These are phyloP conservation scores for Drosophila neonasuta DNA, from an alignment of 2,888 invertebrate species.

Conservation along the genomic window DNA sequence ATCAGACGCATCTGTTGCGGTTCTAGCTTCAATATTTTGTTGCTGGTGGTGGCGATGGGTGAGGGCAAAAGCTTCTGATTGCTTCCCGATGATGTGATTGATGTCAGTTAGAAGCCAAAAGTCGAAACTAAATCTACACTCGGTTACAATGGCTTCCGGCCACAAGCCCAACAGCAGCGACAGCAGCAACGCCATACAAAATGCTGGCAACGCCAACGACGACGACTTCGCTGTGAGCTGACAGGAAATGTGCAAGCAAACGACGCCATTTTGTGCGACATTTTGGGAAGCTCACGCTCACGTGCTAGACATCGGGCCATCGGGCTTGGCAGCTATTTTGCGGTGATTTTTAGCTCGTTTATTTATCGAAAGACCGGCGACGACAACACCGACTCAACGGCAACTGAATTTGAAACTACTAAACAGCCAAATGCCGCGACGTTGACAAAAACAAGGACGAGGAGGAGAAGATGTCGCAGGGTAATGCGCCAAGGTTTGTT, in stretches of 20 bases:
- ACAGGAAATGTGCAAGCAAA: conserved; percentile 58
- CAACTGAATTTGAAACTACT: conserved; percentile 19
- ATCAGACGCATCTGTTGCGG: conserved; percentile 46
- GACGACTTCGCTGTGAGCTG: conserved; percentile 23
- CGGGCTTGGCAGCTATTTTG: conserved; percentile 53
- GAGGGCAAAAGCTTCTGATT: conserved; percentile 18
- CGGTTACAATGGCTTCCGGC: conserved; percentile 51
- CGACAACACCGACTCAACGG: conserved; percentile 3
- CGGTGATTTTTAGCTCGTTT: conserved; percentile 73
- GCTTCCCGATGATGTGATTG: conserved; percentile 47
- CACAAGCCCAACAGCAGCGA: conserved; percentile 18
- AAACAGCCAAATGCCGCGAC: background rate
- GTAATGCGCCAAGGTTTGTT: background rate
- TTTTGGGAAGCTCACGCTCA: conserved; percentile 55
- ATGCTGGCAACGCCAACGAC: conserved; percentile 18
- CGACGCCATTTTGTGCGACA: conserved; percentile 60
- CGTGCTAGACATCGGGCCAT: conserved; percentile 35
- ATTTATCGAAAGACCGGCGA: conserved; percentile 43
- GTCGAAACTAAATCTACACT: conserved; percentile 60
- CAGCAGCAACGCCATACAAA: conserved; percentile 18
- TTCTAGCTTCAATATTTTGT: conserved; percentile 27
- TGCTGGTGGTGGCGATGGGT: background rate
- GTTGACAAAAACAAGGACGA: background rate
- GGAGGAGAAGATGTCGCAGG: background rate
- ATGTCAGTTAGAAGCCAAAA: conserved; percentile 61